These are phyloP conservation scores for Eleginops maclovinus DNA, from an alignment of 2,113 vertebrate genomes.

Conservation along the genomic window DNA sequence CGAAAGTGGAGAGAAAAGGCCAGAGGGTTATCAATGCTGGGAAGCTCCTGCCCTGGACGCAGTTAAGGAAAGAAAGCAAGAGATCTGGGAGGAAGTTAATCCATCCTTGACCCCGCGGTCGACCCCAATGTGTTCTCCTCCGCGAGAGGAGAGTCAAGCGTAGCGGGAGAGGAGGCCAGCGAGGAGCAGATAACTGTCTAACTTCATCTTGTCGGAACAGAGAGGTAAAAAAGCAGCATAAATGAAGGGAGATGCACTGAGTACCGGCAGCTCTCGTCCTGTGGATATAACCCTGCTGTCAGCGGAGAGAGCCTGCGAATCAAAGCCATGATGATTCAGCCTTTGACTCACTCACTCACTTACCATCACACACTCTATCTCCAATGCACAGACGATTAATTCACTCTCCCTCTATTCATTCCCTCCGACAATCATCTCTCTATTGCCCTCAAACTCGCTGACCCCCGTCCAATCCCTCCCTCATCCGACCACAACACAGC, in stretches of 20 bases:
- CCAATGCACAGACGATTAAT: conserved; percentile 46
- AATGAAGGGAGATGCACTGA: conserved; percentile 27
- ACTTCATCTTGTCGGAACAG: conserved; percentile 64
- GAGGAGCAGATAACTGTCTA: conserved; percentile 56
- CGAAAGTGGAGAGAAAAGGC: conserved; percentile 32
- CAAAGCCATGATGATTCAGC: conserved; percentile 38
- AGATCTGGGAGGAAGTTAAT: conserved; percentile 65
- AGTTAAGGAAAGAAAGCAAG: conserved; percentile 49
- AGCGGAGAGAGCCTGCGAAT: conserved; percentile 28
- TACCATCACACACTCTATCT: conserved; percentile 52
- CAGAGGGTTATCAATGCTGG: conserved; percentile 59
- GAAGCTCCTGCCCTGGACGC: conserved; percentile 39
- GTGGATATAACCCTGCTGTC: conserved; percentile 22
- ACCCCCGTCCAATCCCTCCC: conserved; percentile 13
- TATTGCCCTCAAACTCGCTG: conserved; percentile 54
- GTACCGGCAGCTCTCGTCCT: conserved; percentile 1
- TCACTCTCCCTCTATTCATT: conserved; percentile 54
- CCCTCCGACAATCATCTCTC: conserved; percentile 55
- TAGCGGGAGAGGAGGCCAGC: conserved; percentile 33
- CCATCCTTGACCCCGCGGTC: conserved; percentile 62
- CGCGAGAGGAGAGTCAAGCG: conserved; percentile 33
- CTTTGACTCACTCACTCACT: conserved; percentile 25
- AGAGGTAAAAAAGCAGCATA: conserved; percentile 22
- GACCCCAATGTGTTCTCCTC: conserved; percentile 58
- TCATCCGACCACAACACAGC: conserved; percentile 45